These are phyloP conservation scores for Phlogophora meticulosa DNA, from an alignment of 2,888 invertebrate species.

Conservation along the genomic window DNA sequence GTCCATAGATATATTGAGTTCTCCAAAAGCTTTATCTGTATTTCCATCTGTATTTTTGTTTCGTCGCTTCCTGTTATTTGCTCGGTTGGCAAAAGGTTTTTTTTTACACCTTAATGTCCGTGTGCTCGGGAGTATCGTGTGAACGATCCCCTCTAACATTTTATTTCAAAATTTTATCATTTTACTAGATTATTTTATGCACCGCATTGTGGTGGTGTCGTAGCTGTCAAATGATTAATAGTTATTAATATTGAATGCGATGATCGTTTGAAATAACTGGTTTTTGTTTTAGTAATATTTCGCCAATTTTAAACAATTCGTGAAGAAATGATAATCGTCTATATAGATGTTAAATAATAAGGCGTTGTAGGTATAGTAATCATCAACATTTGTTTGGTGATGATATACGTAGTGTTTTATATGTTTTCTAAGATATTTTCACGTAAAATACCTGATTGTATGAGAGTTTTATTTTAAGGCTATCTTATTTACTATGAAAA, in stretches of 20 bases:
- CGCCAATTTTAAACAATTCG: not conserved
- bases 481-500: no score
- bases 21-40: conserved; percentile 63
- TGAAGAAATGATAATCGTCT: conserved; percentile 1
- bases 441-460: no score
- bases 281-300: conserved; percentile 2
- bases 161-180: conserved; percentile 84
- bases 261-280: conserved; percentile 59
- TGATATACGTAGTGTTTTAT: no score
- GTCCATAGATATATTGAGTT: conserved; percentile 81
- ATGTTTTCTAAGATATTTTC: no score
- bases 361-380: conserved; percentile 2
- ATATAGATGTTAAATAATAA: not conserved
- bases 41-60: conserved; percentile 69
- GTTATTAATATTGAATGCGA: conserved; percentile 61
- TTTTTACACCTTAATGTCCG: conserved; percentile 74
- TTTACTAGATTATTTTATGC: conserved; percentile 75
- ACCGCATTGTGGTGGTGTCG: conserved; percentile 61
- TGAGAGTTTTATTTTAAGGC: no score
- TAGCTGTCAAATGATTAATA: conserved; percentile 58
- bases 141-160: conserved; percentile 88
- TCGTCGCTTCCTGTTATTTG: conserved; percentile 77
- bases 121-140: conserved; percentile 83
- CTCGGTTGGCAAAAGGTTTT: conserved; percentile 73
- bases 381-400: no score